Conservation (phyloP, 2,113 vertebrate species). For the Zeus faber region DNA sequence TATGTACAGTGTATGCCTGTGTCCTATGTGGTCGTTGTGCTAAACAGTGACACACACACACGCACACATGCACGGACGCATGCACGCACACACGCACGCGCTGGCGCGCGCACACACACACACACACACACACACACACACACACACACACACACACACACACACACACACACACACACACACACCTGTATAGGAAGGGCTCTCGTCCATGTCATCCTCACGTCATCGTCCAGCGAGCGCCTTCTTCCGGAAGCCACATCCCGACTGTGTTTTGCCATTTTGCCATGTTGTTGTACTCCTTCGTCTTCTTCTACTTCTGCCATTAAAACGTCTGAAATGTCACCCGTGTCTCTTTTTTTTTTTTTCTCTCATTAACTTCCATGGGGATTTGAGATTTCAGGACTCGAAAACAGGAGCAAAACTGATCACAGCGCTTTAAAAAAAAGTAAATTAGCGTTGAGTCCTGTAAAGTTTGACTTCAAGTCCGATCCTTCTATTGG, state of each 20-base stretch:
- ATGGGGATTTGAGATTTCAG: too few relatives aligned
- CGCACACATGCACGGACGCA: conserved; percentile 25
- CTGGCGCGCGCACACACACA: conserved; percentile 2
- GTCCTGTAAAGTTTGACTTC: background rate
- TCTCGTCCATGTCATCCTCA: background rate
- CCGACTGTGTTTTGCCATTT: conserved; percentile 16
- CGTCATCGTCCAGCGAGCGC: background rate
- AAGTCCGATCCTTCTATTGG: conserved; percentile 30
- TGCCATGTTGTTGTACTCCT: conserved; percentile 33
- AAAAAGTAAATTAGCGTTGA: too few relatives aligned
- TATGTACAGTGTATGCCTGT: conserved; percentile 36
- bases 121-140: conserved; percentile 7
- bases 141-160: conserved; percentile 23
- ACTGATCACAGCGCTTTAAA: too few relatives aligned
- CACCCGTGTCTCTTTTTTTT: conserved; percentile 25
- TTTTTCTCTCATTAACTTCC: conserved; percentile 18
- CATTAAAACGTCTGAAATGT: conserved; percentile 51
- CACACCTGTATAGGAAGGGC: background rate
- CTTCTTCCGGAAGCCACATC: conserved; percentile 26
- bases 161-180: conserved; percentile 1
- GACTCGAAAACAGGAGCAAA: too few relatives aligned
- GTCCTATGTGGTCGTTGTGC: conserved; percentile 39
- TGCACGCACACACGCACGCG: conserved; percentile 17
- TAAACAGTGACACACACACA: conserved; percentile 36
- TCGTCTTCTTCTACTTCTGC: conserved; percentile 24